Base-by-base conservation (phyloP, 2,797 vertebrate species). In the Amniataba percoides region DNA sequence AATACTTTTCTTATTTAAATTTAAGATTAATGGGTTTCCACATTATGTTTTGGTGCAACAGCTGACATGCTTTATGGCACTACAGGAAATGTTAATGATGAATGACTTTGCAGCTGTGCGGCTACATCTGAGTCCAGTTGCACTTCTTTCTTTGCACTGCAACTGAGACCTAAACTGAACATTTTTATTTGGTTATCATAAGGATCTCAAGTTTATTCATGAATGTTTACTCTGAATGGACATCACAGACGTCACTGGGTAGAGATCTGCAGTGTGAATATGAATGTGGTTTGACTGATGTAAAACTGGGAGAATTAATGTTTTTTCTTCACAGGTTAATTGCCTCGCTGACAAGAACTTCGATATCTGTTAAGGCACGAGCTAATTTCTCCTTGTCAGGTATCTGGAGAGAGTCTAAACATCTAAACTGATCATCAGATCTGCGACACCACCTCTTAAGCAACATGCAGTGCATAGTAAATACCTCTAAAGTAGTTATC, bases 401-500 rank as follows among this genome's bases (percentile, higher is more conserved):
- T 25, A 52, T 61, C 16, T 12, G 57, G 7, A 58, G 42, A 45
- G 16, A 64, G 27, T 36, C 18, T 18, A 42, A 55, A 62, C 53
- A 62, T 31, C 49, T 15, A 65, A 36, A 25, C 43, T 14, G 43
- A 40, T 36, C 58, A 67, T 59, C 52, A 59, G 49, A 11, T 14
- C 58, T 39, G 34, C 53, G 58, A 80, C 31, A 8, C 8, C 34
- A 56, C 61, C 40, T 25, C 11, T 78, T 63, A 61, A n/a, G 60
- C 55, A 68, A 12, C 57, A 9, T 34, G 31, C 7, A 34, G 27
- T 13, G 16, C 18, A n/a, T 5, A 21, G 46, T 51, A 61, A 63
- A 72, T 49, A 53, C 52, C 57, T 18, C 36, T 23, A 7, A 40
- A 39, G 66, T 74, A 55, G 80, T 78, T 69, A 80, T 12, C 42